Evolutionary conservation across 2,113 vertebrate genomes (phyloP), one percentile per base, ranked within the genome.

Genomic region (mouse (Mus musculus)): DNA sequence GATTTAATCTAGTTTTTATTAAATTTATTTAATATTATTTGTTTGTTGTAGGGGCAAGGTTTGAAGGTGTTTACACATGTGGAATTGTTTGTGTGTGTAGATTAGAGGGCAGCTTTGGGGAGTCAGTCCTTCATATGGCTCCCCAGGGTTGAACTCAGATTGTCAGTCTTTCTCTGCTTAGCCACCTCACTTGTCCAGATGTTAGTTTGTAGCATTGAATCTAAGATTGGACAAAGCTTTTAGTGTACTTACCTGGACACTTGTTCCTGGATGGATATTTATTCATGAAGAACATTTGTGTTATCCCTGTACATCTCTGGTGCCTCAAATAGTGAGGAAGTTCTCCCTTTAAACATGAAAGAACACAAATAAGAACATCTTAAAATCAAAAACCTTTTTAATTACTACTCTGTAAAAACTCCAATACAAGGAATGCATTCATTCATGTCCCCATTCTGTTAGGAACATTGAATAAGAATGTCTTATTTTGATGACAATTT

Each of bases 401-500:
- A 30, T 59, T 78, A 26, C 36, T 52, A 5, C 63, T 36, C 24
- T 59, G 7, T 59, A 94, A 75, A 39, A 90, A 65, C 54, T n/a
- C 33, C 85, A 81, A 71, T 14, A 61, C 63, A 82, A 88, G 86
- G 33, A 78, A 72, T 65, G 91, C 75, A 88, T 88, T 73, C 72
- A 91, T 42, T 52, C 93, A 20, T 72, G 11, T 92, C 42, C 11
- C 42, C 42, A 80, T 59, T 80, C 85, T 88, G 54, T 82, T 85
- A 84, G 36, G 39, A 82, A 91, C 92, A 19, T 14, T 78, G 86
- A 90, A 94, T 88, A 81, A 76, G 94, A 94, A 85, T 96, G 39
- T 71, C 78, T 94, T 90, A 36, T 91, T 96, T 94, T 84, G 39
- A 94, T 89, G 49, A 95, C 75, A 96, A 56, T 92, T 94, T 94